Conservation (phyloP, 64 coral and sea anemone genomes). For the Pachyseris speciosa region DNA sequence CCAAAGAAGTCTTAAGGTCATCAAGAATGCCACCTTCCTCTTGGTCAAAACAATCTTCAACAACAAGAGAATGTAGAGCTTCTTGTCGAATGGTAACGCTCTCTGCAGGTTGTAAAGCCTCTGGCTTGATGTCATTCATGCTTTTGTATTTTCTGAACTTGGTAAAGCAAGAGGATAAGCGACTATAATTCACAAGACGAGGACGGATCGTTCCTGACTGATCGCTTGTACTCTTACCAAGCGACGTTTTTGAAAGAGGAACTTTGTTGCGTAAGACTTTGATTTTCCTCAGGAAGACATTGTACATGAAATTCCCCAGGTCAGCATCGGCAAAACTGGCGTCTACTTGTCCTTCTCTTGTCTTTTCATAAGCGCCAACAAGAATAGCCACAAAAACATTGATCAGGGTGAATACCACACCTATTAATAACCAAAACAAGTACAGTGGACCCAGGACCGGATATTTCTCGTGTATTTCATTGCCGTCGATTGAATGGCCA, state of each 20-base stretch:
- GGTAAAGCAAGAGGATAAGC: not conserved
- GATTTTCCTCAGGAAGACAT: not conserved
- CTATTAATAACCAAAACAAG: not conserved
- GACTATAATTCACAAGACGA: not conserved
- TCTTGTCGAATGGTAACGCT: not conserved
- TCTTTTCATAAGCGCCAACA: not conserved
- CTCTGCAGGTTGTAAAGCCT: not conserved
- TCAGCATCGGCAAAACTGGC: not conserved
- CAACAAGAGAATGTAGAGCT: not conserved
- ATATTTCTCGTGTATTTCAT: not conserved
- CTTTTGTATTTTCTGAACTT: not conserved
- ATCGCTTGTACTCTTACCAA: not conserved
- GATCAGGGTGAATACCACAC: constrained; percentile 3
- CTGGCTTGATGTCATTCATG: not conserved
- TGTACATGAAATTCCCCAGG: not conserved
- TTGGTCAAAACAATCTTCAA: not conserved
- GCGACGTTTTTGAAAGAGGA: not conserved
- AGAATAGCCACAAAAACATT: constrained; percentile 48
- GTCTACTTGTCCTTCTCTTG: not conserved
- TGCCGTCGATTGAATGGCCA: not conserved
- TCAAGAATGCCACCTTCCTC: not conserved
- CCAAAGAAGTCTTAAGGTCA: not conserved
- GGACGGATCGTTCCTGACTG: not conserved
- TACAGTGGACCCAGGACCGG: not conserved
- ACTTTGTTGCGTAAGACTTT: not conserved